Conservation (phyloP, 1,140 invertebrate species). For the Zaprionus nigranus region DNA sequence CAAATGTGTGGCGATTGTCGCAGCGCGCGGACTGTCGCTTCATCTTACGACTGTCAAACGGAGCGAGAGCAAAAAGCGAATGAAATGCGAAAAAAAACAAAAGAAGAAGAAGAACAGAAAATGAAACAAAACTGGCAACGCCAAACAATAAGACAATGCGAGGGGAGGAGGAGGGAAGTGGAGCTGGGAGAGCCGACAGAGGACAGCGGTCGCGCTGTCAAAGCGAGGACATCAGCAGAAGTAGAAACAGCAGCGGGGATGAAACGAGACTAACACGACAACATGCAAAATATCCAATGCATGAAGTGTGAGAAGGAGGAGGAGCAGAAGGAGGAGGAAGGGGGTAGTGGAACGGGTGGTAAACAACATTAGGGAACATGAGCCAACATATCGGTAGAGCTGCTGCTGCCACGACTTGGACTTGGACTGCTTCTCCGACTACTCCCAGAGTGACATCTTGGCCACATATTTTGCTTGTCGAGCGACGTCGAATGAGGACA, state of each 20-base stretch:
- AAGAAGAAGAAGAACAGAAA: conserved; percentile 3
- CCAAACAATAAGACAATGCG: conserved; percentile 69
- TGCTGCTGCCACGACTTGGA: conserved; percentile 20
- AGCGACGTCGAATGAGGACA: conserved; percentile 66
- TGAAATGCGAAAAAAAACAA: conserved; percentile 48
- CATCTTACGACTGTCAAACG: conserved; percentile 67
- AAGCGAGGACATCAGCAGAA: conserved; percentile 63
- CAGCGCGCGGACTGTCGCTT: conserved; percentile 67
- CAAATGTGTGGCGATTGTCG: conserved; percentile 78
- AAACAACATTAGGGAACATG: conserved; percentile 48
- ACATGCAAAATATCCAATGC: conserved; percentile 73
- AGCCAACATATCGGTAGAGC: conserved; percentile 49
- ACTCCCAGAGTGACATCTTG: conserved; percentile 67
- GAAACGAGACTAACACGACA: conserved; percentile 60
- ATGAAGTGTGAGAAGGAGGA: conserved; percentile 21
- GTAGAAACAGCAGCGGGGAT: conserved; percentile 56
- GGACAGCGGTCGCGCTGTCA: conserved; percentile 63
- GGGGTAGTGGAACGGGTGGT: background rate
- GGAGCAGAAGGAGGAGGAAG: background rate
- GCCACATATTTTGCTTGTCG: conserved; percentile 83
- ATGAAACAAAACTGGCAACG: conserved; percentile 35
- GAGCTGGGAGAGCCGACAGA: background rate
- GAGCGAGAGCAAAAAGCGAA: conserved; percentile 31
- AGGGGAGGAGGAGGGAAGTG: conserved; percentile 12
- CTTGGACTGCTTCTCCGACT: conserved; percentile 14